Percentiles rank a stretch among this genome's conserved stretches.
phyloP scores from a whole-genome alignment of 1,140 invertebrate species.

The Drosophila lacertosa region DNA sequence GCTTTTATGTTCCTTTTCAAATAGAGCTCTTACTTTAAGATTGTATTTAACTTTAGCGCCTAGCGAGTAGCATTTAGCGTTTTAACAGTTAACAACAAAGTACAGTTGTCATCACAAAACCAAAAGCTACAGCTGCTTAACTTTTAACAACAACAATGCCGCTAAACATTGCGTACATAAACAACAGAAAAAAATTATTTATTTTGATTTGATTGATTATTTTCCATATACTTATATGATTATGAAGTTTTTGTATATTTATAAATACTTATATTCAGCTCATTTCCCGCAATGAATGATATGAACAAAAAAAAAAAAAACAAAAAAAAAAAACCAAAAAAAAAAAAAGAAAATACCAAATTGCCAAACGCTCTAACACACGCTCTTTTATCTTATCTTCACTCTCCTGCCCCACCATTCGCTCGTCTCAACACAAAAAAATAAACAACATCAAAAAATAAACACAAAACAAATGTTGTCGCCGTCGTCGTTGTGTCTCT shows the following conservation, averaged over 20 bases:
- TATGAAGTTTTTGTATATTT: conserved; percentile 37
- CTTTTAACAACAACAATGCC: conserved; percentile 29
- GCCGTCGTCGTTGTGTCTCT: conserved; percentile 25
- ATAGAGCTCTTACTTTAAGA: conserved; percentile 35
- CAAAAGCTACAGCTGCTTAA: conserved; percentile 46
- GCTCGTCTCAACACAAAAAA: conserved; percentile 37
- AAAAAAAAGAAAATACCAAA: conserved; percentile 25
- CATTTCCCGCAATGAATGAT: conserved; percentile 57
- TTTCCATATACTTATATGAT: conserved; percentile 11
- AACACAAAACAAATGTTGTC: conserved; percentile 27
- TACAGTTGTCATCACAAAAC: conserved; percentile 46
- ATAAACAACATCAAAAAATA: conserved; percentile 8
- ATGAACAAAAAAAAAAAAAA: background rate
- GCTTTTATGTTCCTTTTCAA: conserved; percentile 16
- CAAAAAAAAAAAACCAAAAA: conserved; percentile 26
- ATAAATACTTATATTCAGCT: conserved; percentile 61
- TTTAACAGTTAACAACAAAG: conserved; percentile 61
- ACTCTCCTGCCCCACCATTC: conserved; percentile 53
- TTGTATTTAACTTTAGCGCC: conserved; percentile 59
- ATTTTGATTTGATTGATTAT: conserved; percentile 22
- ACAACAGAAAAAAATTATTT: conserved; percentile 40
- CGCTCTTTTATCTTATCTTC: conserved; percentile 75
- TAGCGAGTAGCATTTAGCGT: conserved; percentile 68
- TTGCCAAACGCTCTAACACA: conserved; percentile 68
- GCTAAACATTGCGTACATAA: conserved; percentile 23